phyloP scores from a whole-genome alignment of 2,797 vertebrate genomes.

The Gymnodraco acuticeps region DNA sequence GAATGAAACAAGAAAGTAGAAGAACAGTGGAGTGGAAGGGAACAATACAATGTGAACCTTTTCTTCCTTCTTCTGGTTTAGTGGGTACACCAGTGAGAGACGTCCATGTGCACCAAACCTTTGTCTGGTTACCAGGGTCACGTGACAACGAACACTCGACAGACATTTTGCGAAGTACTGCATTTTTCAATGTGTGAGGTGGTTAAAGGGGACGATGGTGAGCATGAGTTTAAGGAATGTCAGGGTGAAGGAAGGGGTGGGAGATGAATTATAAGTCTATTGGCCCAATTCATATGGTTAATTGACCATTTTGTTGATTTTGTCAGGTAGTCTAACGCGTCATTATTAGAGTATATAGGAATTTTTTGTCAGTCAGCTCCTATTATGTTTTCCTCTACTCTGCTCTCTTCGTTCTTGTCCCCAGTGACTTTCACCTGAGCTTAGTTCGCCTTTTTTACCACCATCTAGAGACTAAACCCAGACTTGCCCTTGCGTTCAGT shows the following conservation, averaged over 20 bases:
- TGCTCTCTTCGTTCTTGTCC: conserved; percentile 45
- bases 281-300: conserved; percentile 39
- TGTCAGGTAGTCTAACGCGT: neutral
- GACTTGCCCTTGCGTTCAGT: conserved; percentile 89
- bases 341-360: conserved; percentile 45
- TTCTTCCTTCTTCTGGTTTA: conserved; percentile 52
- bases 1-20: conserved; percentile 53
- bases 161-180: conserved; percentile 33
- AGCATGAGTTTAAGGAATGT: conserved; percentile 44
- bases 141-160: conserved; percentile 41
- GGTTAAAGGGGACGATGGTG: conserved; percentile 20
- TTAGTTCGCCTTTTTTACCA: conserved; percentile 22
- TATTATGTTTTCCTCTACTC: conserved; percentile 42
- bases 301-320: conserved; percentile 41
- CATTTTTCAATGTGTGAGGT: conserved; percentile 27
- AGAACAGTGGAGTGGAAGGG: conserved; percentile 42
- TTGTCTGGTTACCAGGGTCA: conserved; percentile 50
- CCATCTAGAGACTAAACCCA: conserved; percentile 85
- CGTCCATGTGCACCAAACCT: conserved; percentile 51
- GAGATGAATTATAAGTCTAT: conserved; percentile 26
- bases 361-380: conserved; percentile 36
- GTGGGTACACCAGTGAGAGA: conserved; percentile 54
- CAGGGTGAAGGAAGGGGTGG: conserved; percentile 23
- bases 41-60: conserved; percentile 64
- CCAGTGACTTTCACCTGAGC: conserved; percentile 42